phyloP scores from a whole-genome alignment of 1,140 invertebrate species.

The Drosophila kepulauana region DNA sequence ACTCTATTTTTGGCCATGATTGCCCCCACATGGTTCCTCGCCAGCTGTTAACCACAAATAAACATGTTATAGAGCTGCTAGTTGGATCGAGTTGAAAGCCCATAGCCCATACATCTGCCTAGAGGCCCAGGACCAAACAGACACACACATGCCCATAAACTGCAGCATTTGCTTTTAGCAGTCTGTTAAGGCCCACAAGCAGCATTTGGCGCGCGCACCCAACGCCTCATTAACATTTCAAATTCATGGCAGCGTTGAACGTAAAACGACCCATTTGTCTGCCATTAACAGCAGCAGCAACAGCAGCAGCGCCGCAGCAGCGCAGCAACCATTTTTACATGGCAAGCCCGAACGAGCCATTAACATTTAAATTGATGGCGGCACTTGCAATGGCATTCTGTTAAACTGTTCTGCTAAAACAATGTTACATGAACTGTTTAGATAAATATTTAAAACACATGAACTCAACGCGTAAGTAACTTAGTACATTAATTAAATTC shows the following conservation, averaged over 20 bases:
- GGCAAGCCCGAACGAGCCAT: conserved; percentile 57
- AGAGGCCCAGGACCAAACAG: conserved; percentile 13
- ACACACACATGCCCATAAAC: conserved; percentile 47
- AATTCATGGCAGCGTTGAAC: conserved; percentile 67
- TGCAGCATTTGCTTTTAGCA: conserved; percentile 69
- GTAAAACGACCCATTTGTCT: conserved; percentile 66
- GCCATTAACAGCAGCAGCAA: conserved; percentile 66
- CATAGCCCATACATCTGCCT: conserved; percentile 19
- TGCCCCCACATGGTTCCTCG: conserved; percentile 29
- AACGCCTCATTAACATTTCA: conserved; percentile 74
- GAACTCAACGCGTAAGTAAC: neutral
- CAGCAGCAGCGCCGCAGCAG: conserved; percentile 36
- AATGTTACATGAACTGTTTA: conserved; percentile 29
- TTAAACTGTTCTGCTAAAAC: conserved; percentile 32
- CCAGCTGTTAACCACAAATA: conserved; percentile 43
- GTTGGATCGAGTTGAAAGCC: conserved; percentile 11
- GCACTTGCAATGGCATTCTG: conserved; percentile 46
- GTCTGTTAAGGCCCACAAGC: conserved; percentile 58
- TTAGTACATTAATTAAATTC: neutral
- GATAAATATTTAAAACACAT: conserved; percentile 1
- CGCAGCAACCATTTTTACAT: conserved; percentile 46
- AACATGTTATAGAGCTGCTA: conserved; percentile 39
- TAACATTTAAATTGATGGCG: conserved; percentile 72
- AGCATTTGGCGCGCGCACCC: conserved; percentile 35
- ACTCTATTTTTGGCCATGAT: conserved; percentile 33